Base-by-base conservation (phyloP, 2,113 vertebrate genomes). In the Tetrao urogallus region DNA sequence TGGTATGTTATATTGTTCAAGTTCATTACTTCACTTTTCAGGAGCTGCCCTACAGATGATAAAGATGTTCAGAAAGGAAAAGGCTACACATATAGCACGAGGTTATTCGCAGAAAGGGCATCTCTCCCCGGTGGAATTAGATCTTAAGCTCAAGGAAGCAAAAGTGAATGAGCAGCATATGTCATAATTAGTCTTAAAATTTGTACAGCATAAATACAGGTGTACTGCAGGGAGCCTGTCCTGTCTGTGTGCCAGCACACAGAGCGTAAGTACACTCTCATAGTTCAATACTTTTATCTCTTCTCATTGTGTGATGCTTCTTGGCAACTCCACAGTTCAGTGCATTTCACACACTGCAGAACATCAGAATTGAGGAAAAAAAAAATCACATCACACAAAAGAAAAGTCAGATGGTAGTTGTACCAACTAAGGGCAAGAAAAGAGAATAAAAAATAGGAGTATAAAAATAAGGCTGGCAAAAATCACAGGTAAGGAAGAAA, bases 311-410 rank as follows among this genome's bases (percentile, higher is more conserved):
- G 43, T 56, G 92, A 74, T 58, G 77, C 80, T 90, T 90, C 70
- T 83, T 86, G 82, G 92, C 88, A 94, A 81, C 80, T 78, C 88
- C 61, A 85, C 82, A 86, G 92, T 88, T 95, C 88, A 92, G 73
- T 72, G 83, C 20, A 5, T 90, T 95, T 86, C 86, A 86, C 86
- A 94, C 81, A 16, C 77, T 57, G 43, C 32, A 72, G 83, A 94
- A 93, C 32, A 52, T 18, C 64, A 64, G 72, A 93, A 78, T n/a
- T 27, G 65, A 81, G 82, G 4, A 30, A 79, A 86, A 30, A 79
- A 86, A 82, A 92, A 48, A 80, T 86, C n/a, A 80, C 25, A 83
- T 60, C 42, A 66, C 40, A 87, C 19, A 82, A 32, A 84, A 50
- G 72, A 47, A 11, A 70, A 84, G 61, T 94, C 80, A 88, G 88